Conservation (phyloP, 2,797 vertebrate genomes). For the Tenualosa thibaudeaui region DNA sequence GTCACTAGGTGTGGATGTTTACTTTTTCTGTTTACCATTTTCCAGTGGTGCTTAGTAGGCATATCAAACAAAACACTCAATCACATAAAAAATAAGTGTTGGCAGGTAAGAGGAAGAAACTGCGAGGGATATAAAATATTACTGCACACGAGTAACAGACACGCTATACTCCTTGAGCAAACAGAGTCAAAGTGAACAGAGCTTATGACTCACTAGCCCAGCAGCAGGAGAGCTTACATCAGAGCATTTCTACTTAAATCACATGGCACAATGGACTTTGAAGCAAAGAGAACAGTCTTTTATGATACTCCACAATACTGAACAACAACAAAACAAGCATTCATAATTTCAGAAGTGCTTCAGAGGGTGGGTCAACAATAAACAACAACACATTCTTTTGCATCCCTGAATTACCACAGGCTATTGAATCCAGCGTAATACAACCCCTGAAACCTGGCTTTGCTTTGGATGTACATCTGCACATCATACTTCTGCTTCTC, state of each 20-base stretch:
- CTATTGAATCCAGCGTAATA: background rate
- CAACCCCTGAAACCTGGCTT: background rate
- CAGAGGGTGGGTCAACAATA: background rate
- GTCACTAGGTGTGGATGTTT: background rate
- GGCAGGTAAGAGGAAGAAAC: background rate
- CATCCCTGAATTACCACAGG: background rate
- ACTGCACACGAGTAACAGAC: conserved; percentile 15
- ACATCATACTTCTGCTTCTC: background rate
- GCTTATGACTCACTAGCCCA: background rate
- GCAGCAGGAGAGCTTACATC: background rate
- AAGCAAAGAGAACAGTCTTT: background rate
- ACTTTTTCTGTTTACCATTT: background rate
- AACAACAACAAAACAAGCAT: background rate
- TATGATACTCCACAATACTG: background rate
- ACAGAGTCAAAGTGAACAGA: conserved; percentile 48
- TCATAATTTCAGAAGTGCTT: background rate
- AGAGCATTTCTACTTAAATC: background rate
- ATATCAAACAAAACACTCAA: conserved; percentile 1
- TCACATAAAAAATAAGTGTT: background rate
- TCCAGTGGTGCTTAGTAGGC: background rate
- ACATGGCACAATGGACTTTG: background rate
- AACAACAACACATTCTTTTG: background rate
- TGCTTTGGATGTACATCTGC: background rate
- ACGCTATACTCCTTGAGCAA: conserved; percentile 58
- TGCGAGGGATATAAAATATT: background rate